Evolutionary conservation across 2,113 vertebrate genomes (phyloP).

Genomic region (Scomber colias): DNA sequence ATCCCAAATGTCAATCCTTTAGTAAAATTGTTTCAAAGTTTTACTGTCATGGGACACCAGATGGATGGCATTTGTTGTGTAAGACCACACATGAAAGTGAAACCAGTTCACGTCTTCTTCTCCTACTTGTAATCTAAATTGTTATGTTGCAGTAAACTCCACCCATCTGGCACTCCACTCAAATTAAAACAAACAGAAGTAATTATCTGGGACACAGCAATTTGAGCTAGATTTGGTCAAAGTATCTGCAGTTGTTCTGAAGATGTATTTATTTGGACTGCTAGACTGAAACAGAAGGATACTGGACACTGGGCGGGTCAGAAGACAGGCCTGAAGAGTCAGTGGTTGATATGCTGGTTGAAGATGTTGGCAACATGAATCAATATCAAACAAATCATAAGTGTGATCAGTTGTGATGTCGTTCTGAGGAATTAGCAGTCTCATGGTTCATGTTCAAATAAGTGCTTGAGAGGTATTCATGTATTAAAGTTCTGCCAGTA

Average conservation of each 20-base stretch:
- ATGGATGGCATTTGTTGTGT: constrained; percentile 31
- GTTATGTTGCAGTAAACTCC: constrained; percentile 3
- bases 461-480: background rate
- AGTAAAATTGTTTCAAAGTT: constrained; percentile 24
- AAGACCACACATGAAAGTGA: constrained; percentile 7
- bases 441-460: background rate
- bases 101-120: constrained; percentile 3
- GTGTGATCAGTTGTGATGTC: too few relatives aligned
- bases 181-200: constrained; percentile 33
- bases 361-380: background rate
- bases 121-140: constrained; percentile 23
- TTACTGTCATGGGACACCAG: constrained; percentile 31
- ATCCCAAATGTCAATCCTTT: constrained; percentile 3
- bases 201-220: constrained; percentile 36
- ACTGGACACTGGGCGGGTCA: background rate
- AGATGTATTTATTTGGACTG: constrained; percentile 14
- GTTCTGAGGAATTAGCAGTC: too few relatives aligned
- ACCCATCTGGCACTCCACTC: constrained; percentile 16
- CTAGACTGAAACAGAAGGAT: background rate
- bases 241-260: constrained; percentile 16
- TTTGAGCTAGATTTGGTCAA: constrained; percentile 50
- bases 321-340: background rate
- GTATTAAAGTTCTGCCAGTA: background rate
- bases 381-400: too few relatives aligned
- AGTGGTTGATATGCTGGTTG: background rate